Base-by-base conservation (phyloP, 1,140 invertebrate genomes). In the Lepidurus apus region DNA sequence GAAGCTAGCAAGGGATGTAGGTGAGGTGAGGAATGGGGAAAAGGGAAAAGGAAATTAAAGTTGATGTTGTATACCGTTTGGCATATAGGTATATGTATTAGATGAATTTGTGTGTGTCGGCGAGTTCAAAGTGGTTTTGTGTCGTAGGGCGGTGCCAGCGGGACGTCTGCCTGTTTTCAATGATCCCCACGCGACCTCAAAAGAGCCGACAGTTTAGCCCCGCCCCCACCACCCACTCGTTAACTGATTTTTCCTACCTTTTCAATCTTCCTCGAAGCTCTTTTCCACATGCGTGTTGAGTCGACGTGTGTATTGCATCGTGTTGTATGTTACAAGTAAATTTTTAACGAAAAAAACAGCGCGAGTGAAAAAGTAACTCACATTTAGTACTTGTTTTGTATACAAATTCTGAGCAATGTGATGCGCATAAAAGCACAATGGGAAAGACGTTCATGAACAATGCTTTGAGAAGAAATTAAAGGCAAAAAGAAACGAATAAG, bases 1-100 rank as follows among this genome's bases (percentile, higher is more conserved):
- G 34, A 34, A 34, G 34, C 34, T 34, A 3, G 34, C 34, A 34
- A 34, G 34, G 34, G 34, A 34, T 34, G 4, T 34, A 34, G 34
- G 34, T 34, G 34, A 34, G 34, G 34, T 34, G 34, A 34, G 34
- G 34, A 34, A 34, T 34, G 34, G 34, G 34, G 45, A 7, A 17
- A 65, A 17, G 53, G 53, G 53, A 4, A 34, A 34, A 34, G 34
- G 53, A 65, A 65, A 65, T 65, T 65, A 65, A 65, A 65, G 53
- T 65, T 65, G 53, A 65, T 65, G 53, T 65, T 65, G 53, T 65
- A 65, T 65, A 65, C 53, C 53, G 53, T 65, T 65, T 65, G 53
- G 53, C 53, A 65, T 65, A n/a, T 65, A 9, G 53, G 53, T 65
- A 21, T 34, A 34, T 65, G 53, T 65, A 65, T 65, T 65, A 65